phyloP scores from a whole-genome alignment of 2,113 vertebrate genomes.

The Platysternon megacephalum region DNA sequence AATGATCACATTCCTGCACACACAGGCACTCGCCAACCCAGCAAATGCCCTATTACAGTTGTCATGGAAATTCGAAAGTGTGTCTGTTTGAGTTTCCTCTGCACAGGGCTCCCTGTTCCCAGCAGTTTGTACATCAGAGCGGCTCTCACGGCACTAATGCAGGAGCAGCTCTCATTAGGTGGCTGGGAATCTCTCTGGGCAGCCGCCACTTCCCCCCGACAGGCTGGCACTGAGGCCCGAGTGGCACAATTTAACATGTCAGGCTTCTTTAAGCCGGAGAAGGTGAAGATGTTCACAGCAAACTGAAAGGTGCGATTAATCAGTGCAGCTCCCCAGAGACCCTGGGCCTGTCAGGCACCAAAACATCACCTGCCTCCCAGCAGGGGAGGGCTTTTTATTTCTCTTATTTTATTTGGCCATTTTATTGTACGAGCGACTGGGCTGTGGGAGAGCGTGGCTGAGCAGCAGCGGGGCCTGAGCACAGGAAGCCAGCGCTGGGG shows the following conservation, averaged over 20 bases:
- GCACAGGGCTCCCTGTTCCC: not conserved
- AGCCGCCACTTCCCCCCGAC: fast-evolving
- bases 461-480: not conserved
- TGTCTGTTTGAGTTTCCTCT: not conserved
- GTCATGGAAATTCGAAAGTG: conserved; percentile 21
- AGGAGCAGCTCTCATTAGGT: not conserved
- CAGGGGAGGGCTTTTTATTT: not conserved
- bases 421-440: not conserved
- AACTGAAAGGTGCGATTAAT: conserved; percentile 74
- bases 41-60: not conserved
- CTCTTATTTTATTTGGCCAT: not conserved
- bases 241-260: fast-evolving
- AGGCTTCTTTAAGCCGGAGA: not conserved
- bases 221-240: not conserved
- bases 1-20: fast-evolving
- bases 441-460: fast-evolving
- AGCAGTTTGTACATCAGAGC: not conserved
- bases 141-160: fast-evolving
- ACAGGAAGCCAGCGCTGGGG: fast-evolving
- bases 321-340: conserved; percentile 54
- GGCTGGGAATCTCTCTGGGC: not conserved
- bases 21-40: not conserved
- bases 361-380: conserved; percentile 38
- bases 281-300: conserved; percentile 10
- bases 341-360: conserved; percentile 41